Evolutionary conservation across 2,888 invertebrate genomes (phyloP).

Genomic region (Drosophila nr. perissopoda): DNA sequence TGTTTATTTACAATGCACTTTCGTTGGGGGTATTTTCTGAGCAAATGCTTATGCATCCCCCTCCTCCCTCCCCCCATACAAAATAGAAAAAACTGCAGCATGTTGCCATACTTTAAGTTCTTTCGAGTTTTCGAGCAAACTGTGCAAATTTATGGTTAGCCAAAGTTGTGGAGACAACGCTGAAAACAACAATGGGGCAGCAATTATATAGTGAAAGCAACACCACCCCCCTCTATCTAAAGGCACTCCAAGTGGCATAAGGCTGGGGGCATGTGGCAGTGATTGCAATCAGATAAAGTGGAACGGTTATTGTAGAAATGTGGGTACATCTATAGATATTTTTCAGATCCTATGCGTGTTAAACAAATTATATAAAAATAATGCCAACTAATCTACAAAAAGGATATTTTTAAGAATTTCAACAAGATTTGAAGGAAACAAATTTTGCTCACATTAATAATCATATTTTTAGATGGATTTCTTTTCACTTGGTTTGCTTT

Average conservation of each 20-base stretch:
- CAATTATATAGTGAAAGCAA: slow-evolving; percentile 44
- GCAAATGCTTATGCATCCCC: slow-evolving; percentile 45
- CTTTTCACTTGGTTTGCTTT: neutral
- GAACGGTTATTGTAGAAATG: neutral
- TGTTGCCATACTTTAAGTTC: slow-evolving; percentile 60
- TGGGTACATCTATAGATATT: neutral
- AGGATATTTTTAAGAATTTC: neutral
- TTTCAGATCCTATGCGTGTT: neutral
- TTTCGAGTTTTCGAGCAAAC: slow-evolving; percentile 41
- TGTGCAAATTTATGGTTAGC: slow-evolving; percentile 71
- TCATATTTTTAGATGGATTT: neutral
- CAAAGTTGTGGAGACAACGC: slow-evolving; percentile 66
- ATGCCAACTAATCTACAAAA: neutral
- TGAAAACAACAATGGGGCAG: slow-evolving; percentile 46
- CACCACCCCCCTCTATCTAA: neutral
- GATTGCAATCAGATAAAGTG: neutral
- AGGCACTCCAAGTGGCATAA: neutral
- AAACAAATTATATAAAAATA: neutral
- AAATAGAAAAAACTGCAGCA: slow-evolving; percentile 25
- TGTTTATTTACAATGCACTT: slow-evolving; percentile 69
- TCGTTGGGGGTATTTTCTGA: slow-evolving; percentile 26
- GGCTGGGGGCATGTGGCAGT: neutral
- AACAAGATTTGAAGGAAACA: neutral
- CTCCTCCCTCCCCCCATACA: neutral
- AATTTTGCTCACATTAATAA: neutral